Evolutionary conservation across 2,113 vertebrate genomes (phyloP), one percentile per base, ranked within the genome.

Genomic region (Rhea americana): DNA sequence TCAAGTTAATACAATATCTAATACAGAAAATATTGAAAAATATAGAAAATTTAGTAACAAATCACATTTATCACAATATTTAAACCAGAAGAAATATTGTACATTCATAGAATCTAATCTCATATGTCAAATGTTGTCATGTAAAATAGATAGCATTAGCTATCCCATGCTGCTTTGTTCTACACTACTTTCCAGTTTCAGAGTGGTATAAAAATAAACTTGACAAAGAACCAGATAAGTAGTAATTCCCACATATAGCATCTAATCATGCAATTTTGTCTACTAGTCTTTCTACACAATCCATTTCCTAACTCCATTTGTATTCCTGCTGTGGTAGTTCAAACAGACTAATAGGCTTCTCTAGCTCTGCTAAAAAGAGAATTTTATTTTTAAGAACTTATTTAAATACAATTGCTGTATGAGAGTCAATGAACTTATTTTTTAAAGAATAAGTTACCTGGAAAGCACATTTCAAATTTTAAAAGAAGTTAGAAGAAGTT

Each of bases 291-390:
- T 47, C 74, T 56, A 53, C 39, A 80, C 71, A 41, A 63, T 30
- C 48, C 22, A 21, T 47, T 47, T 88, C 59, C 72, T 74, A 83
- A 78, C 35, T 74, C 35, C 53, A 47, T 59, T 74, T 66, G 67
- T 67, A 74, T 59, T 89, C 92, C 94, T 56, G 87, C 92, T 93
- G 95, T 91, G 93, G 93, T 85, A 85, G 93, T 45, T 92, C 79
- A 82, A 68, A 65, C 1, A 88, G 32, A 47, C 59, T 93, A 91
- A 82, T 4, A 68, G 55, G 59, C 53, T 85, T 74, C 81, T 83
- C 83, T 20, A 1, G 55, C 59, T 89, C 86, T 87, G 15, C 59
- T 91, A 95, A 85, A 63, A 77, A 28, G 65, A 85, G 47, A 79
- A 76, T 51, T 55, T 83, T 51, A 61, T 63, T 63, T 70, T 90